phyloP scores from a whole-genome alignment of 2,797 vertebrate species.

The Sus cebifrons region DNA sequence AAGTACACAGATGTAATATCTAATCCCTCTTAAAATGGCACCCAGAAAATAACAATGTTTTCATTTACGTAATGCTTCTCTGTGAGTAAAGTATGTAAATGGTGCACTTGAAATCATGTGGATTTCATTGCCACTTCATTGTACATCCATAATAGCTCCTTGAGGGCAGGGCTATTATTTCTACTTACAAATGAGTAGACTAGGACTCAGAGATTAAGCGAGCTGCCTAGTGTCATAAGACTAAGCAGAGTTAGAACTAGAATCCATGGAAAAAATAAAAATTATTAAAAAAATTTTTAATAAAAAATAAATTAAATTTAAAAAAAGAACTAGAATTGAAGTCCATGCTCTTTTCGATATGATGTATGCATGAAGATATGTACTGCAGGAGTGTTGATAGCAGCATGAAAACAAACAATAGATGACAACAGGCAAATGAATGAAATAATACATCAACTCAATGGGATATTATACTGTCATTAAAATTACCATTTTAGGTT shows the following conservation, averaged over 20 bases:
- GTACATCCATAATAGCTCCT: background rate
- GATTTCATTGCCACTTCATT: background rate
- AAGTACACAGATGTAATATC: background rate
- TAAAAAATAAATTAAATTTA: no score
- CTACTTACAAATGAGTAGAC: background rate
- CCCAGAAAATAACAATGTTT: background rate
- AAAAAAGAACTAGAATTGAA: background rate
- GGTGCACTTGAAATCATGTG: background rate
- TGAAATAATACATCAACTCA: conserved; percentile 20
- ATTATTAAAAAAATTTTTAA: no score
- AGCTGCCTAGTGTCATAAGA: background rate
- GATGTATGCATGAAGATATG: background rate
- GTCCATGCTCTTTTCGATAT: background rate
- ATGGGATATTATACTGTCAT: background rate
- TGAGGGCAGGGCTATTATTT: background rate
- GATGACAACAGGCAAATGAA: background rate
- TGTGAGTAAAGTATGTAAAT: background rate
- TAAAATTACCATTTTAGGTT: background rate
- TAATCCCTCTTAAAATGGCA: conserved; percentile 46
- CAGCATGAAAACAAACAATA: background rate
- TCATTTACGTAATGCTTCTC: conserved; percentile 1
- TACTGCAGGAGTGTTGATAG: background rate
- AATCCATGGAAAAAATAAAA: background rate
- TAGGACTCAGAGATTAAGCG: background rate
- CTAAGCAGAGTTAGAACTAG: background rate